A percentile compares a stretch with the other conserved stretches of the same genome.
phyloP scores from a whole-genome alignment of 2,888 invertebrate genomes.

The Pandemis cinnamomeana region DNA sequence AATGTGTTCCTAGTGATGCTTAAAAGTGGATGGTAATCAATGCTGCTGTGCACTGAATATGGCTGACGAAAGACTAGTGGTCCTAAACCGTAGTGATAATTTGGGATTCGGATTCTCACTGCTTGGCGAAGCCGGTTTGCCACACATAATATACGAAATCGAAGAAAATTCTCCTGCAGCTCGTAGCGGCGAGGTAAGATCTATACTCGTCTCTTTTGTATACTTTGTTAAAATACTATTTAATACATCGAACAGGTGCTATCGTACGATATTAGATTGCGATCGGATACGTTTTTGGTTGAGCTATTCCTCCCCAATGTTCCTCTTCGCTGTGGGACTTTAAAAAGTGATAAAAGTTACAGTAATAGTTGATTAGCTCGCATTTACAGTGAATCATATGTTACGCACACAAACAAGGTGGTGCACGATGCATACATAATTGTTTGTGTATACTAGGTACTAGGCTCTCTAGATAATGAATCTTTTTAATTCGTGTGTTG shows the following conservation, averaged over 20 bases:
- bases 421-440: constrained; percentile 18
- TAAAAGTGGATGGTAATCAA: constrained; percentile 74
- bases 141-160: constrained; percentile 97
- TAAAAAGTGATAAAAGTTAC: constrained; percentile 16
- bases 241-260: constrained; percentile 29
- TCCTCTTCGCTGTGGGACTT: constrained; percentile 7
- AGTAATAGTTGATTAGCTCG: constrained; percentile 16
- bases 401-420: constrained; percentile 37
- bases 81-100: constrained; percentile 93
- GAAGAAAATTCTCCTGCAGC: constrained; percentile 97
- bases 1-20: constrained; percentile 70
- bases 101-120: constrained; percentile 96
- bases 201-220: constrained; percentile 20
- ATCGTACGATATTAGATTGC: constrained; percentile 18
- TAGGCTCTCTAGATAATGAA: neutral
- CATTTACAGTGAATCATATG: constrained; percentile 39
- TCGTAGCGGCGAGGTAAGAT: constrained; percentile 93
- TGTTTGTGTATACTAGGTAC: constrained; percentile 17
- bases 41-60: constrained; percentile 86
- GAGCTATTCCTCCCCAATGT: constrained; percentile 22
- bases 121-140: constrained; percentile 95
- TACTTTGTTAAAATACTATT: constrained; percentile 18
- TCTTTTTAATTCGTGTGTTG: neutral
- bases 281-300: constrained; percentile 13
- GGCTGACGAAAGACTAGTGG: constrained; percentile 96